Evolutionary conservation across 2,888 invertebrate genomes (phyloP), one percentile per base, ranked within the genome.

Genomic region (Clitarchus hookeri): DNA sequence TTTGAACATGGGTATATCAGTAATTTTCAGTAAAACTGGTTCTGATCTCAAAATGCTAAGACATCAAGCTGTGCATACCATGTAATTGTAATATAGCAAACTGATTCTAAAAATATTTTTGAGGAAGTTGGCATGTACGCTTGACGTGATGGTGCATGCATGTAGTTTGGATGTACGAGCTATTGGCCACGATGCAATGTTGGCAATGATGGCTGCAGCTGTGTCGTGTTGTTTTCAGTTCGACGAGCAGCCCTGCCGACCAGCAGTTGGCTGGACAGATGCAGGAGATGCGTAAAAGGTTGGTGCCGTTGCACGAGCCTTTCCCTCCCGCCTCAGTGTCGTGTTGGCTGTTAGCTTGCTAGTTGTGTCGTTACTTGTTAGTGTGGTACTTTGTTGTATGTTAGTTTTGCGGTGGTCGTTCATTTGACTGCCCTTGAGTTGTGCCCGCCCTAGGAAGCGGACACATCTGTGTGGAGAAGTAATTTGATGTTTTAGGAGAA

Each of bases 251-350:
- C 77, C 53, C 86, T 86, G 85, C 85, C 36, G 87, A 87, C 79
- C 86, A 79, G 84, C 84, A 85, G 84, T 84, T 85, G 12, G 83
- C 26, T 65, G 77, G 83, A 25, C 86, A 78, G 83, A 82, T 84
- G 65, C 87, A 84, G 44, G 87, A 87, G 79, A 86, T 87, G 85
- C 87, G 87, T 86, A 87, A 87, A 86, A 87, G 87, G 87, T 87
- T 86, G 82, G 86, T 79, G 65, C 65, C 48, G n/a, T 11, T 65
- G 65, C 65, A 65, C 65, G 65, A 65, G n/a, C 65, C 65, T 65
- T 23, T 23, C 44, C 13, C 83, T 44, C 53, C 36, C 44, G 19
- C 44, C n/a, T 53, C 83, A 36, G 83, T 80, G 84, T 84, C 25
- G 36, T 36, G 1, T 84, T 26, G 36, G 80, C 27, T 23, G 44